Evolutionary conservation across 1,140 invertebrate genomes (phyloP), one percentile per base, ranked within the genome.

Genomic region (Sitophilus oryzae): DNA sequence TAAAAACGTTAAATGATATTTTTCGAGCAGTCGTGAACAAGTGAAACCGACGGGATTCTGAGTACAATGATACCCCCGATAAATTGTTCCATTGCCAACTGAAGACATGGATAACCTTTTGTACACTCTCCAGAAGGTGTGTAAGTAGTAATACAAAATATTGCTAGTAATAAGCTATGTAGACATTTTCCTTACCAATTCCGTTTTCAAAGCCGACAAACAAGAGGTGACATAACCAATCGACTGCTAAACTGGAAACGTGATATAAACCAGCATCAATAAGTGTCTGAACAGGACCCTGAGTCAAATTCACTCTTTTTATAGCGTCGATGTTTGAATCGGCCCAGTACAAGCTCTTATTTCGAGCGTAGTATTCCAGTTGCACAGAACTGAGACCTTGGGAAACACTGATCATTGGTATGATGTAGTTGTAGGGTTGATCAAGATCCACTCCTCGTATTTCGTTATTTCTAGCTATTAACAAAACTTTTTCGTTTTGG

Each of bases 371-470:
- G 67, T 81, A 89, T 66, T 90, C 85, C 40, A 93, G 71, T 57
- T 82, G 77, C 18, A 78, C 73, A 4, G 87, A 85, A 40, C 77
- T 72, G 16, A 84, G 74, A 19, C 84, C 75, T 64, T 82, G 76
- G 15, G 84, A 82, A 1, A 83, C 72, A 35, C 82, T 80, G 34
- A 91, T 82, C 0, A 86, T 83, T 6, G 89, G 86, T 56, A 91
- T 87, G 19, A 87, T 83, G 65, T 88, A 83, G 69, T 84, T 85
- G 67, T 82, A 80, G 1, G 86, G 82, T 66, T 83, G 78, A 36
- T 80, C 75, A 22, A 91, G 69, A 69, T 91, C 87, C 25, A 93
- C 84, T 10, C 90, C 90, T 38, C 89, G 79, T 55, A 94, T 88
- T 72, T 91, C 89, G 65, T 84, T 85, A 16, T 76, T 72, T 55